These are phyloP conservation scores for Drosophila takahashii DNA, from an alignment of 1,140 invertebrate genomes.

Conservation along the genomic window DNA sequence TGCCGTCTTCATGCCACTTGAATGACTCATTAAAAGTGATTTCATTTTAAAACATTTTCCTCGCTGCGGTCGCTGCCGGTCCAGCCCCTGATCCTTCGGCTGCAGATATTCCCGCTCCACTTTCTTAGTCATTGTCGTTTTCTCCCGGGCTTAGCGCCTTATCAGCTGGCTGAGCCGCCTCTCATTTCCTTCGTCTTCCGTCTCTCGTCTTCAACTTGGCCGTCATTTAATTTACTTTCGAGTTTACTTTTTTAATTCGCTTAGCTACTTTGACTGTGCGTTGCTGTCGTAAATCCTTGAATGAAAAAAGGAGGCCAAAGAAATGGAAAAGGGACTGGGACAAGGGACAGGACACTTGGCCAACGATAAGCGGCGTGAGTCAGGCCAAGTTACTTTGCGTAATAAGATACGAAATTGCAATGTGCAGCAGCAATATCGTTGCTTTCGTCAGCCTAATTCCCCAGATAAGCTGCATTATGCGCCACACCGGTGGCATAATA, in stretches of 20 bases:
- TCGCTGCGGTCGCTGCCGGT: slow-evolving; percentile 57
- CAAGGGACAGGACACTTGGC: slow-evolving; percentile 63
- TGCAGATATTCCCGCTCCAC: slow-evolving; percentile 24
- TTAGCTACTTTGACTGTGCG: slow-evolving; percentile 72
- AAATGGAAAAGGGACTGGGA: slow-evolving; percentile 1
- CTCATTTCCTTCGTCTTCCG: slow-evolving; percentile 29
- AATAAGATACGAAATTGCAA: slow-evolving; percentile 80
- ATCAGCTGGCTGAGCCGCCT: slow-evolving; percentile 60
- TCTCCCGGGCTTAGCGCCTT: slow-evolving; percentile 69
- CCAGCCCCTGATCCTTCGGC: slow-evolving; percentile 23
- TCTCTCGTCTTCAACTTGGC: slow-evolving; percentile 22
- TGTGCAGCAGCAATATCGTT: slow-evolving; percentile 50
- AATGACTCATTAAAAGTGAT: slow-evolving; percentile 83
- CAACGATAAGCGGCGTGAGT: slow-evolving; percentile 64
- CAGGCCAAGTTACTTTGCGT: slow-evolving; percentile 67
- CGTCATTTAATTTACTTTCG: slow-evolving; percentile 77
- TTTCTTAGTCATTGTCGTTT: slow-evolving; percentile 50
- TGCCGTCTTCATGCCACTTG: slow-evolving; percentile 73
- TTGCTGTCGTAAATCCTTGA: slow-evolving; percentile 76
- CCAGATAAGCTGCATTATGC: slow-evolving; percentile 81
- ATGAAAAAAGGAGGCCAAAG: slow-evolving; percentile 7
- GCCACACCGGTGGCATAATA: slow-evolving; percentile 74
- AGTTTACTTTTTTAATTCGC: slow-evolving; percentile 82
- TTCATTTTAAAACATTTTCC: slow-evolving; percentile 83
- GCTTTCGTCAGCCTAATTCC: slow-evolving; percentile 81